Evolutionary conservation across 2,888 invertebrate genomes (phyloP).

Genomic region (Nephrotoma guestfalica): DNA sequence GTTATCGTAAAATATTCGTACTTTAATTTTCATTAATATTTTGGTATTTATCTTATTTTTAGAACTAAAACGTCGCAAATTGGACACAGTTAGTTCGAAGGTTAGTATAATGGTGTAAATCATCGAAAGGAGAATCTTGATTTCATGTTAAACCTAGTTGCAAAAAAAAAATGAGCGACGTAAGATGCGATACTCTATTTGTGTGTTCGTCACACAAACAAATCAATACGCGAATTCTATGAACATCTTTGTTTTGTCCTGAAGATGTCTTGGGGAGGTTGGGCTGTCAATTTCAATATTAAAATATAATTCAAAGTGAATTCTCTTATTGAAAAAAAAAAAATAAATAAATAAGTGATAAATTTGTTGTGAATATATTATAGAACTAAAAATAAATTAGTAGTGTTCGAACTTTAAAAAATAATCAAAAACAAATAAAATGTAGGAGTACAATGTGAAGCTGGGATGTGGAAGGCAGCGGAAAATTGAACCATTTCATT

Average conservation of each 20-base stretch:
- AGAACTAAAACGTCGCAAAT: conserved; percentile 75
- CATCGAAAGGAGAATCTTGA: conserved; percentile 18
- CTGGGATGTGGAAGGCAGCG: neutral
- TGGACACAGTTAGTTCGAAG: conserved; percentile 66
- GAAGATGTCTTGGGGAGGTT: conserved; percentile 8
- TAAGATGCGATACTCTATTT: neutral
- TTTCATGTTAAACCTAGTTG: conserved; percentile 8
- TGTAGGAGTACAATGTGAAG: neutral
- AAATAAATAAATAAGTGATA: neutral
- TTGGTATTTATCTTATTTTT: conserved; percentile 13
- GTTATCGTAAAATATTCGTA: neutral
- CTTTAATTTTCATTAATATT: neutral
- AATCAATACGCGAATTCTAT: neutral
- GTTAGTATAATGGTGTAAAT: conserved; percentile 56
- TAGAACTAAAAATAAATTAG: neutral
- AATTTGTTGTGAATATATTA: neutral
- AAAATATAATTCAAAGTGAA: neutral
- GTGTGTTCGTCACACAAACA: neutral
- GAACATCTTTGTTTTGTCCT: neutral
- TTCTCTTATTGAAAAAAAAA: neutral
- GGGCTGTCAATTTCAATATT: conserved; percentile 8
- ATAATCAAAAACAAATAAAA: neutral
- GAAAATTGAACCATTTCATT: neutral
- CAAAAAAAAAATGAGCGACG: neutral
- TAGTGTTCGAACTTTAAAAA: neutral